A percentile compares a stretch with the other conserved stretches of the same genome.
Conservation (phyloP, 1,140 invertebrate species). For the Oscheius sp. region DNA sequence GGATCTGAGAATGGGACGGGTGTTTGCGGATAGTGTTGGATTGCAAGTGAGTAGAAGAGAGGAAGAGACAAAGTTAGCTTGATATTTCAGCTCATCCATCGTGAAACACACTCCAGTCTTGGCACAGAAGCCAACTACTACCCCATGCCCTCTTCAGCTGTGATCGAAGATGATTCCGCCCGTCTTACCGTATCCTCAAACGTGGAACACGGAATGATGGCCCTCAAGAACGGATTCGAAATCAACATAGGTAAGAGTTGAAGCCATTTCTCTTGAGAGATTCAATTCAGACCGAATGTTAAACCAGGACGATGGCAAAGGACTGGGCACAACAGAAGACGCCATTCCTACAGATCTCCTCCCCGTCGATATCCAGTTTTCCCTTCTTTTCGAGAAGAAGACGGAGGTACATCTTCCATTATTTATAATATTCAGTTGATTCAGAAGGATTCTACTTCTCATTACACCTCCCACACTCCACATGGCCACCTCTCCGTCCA, state of each 20-base stretch:
- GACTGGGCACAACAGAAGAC: slow-evolving; percentile 75
- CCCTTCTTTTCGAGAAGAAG: slow-evolving; percentile 27
- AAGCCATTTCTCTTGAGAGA: neutral
- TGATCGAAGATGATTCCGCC: slow-evolving; percentile 75
- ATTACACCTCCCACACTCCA: slow-evolving; percentile 12
- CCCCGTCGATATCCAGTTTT: slow-evolving; percentile 41
- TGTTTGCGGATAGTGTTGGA: slow-evolving; percentile 30
- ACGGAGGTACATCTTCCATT: slow-evolving; percentile 8
- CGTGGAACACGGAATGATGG: slow-evolving; percentile 38
- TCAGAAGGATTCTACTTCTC: neutral
- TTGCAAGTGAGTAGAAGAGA: slow-evolving; percentile 22
- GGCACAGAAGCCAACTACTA: slow-evolving; percentile 91
- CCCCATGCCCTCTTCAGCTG: slow-evolving; percentile 79
- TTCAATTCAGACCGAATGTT: slow-evolving; percentile 75
- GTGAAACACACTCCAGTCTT: slow-evolving; percentile 78
- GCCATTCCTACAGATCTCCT: slow-evolving; percentile 33
- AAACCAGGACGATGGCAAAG: slow-evolving; percentile 87
- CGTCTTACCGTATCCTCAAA: slow-evolving; percentile 68
- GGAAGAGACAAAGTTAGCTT: neutral
- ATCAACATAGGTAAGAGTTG: slow-evolving; percentile 34
- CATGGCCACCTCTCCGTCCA: slow-evolving; percentile 23
- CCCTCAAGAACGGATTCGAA: slow-evolving; percentile 24
- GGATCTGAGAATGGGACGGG: neutral
- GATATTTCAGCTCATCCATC: slow-evolving; percentile 73
- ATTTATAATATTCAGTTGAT: slow-evolving; percentile 14